A percentile compares a stretch with the other conserved stretches of the same genome.
These are phyloP conservation scores for Philopedon plagiatum DNA, from an alignment of 2,888 invertebrate species.

Conservation along the genomic window DNA sequence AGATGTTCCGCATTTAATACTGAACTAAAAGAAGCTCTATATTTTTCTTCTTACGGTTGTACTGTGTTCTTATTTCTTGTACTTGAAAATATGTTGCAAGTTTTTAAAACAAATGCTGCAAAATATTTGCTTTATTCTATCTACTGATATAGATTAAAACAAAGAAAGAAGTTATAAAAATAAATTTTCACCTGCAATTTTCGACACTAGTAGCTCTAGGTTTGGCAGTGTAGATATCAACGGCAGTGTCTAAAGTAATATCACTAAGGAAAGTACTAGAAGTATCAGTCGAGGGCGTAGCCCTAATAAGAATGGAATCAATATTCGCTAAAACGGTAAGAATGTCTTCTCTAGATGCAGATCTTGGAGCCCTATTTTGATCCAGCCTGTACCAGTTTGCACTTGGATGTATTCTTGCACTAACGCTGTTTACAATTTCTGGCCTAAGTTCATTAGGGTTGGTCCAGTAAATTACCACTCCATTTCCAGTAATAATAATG, in stretches of 20 bases:
- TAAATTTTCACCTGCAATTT: constrained; percentile 69
- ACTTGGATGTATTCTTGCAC: constrained; percentile 77
- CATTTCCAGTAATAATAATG: constrained; percentile 85
- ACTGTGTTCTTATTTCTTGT: too few species aligned
- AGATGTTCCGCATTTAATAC: too few species aligned
- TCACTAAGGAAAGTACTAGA: constrained; percentile 82
- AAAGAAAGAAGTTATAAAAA: too few species aligned
- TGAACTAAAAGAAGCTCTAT: too few species aligned
- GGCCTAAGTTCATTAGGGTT: constrained; percentile 74
- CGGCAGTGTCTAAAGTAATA: constrained; percentile 89
- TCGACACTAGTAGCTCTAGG: constrained; percentile 85
- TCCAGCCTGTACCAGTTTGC: constrained; percentile 76
- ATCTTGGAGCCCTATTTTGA: constrained; percentile 71
- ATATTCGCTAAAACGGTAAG: constrained; percentile 88
- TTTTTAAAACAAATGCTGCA: too few species aligned
- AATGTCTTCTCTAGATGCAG: constrained; percentile 84
- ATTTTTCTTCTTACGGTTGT: too few species aligned
- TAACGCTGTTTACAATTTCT: constrained; percentile 74
- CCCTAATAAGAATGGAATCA: constrained; percentile 86
- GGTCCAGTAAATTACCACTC: constrained; percentile 83
- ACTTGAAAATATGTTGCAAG: too few species aligned
- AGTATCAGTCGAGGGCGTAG: constrained; percentile 79
- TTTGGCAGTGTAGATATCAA: constrained; percentile 73
- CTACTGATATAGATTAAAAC: background rate
- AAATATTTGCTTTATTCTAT: too few species aligned